Percentiles rank a stretch among this genome's conserved stretches.
Evolutionary conservation across 1,140 invertebrate species (phyloP).

Genomic region (Centruroides sculpturatus): DNA sequence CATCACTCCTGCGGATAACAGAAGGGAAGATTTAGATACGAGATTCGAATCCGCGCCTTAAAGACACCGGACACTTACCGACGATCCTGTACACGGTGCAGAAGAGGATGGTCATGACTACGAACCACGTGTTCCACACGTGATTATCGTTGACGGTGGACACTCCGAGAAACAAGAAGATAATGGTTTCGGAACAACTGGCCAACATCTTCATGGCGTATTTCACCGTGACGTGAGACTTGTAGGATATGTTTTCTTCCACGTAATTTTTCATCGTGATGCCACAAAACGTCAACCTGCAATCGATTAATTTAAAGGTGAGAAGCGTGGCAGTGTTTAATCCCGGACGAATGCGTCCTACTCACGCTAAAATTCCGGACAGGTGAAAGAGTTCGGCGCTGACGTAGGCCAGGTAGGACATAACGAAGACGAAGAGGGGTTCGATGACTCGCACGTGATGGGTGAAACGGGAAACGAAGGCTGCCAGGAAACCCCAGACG

Average conservation of each 20-base stretch:
- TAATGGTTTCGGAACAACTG: constrained; percentile 92
- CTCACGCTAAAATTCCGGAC: constrained; percentile 93
- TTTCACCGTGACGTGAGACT: constrained; percentile 94
- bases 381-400: constrained; percentile 97
- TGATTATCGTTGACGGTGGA: constrained; percentile 88
- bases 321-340: no score
- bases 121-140: constrained; percentile 91
- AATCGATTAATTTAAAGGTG: background rate
- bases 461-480: constrained; percentile 90
- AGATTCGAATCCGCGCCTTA: no score
- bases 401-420: constrained; percentile 93
- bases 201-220: constrained; percentile 98
- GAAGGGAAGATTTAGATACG: background rate
- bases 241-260: constrained; percentile 92
- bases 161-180: constrained; percentile 98
- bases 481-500: constrained; percentile 87
- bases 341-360: constrained; percentile 20
- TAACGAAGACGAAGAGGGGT: constrained; percentile 95
- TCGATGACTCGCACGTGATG: constrained; percentile 93
- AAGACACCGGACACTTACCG: constrained; percentile 39
- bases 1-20: constrained; percentile 56
- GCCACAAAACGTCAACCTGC: constrained; percentile 91
- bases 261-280: constrained; percentile 99
- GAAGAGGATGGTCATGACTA: constrained; percentile 83
- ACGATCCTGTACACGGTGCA: constrained; percentile 84